These are phyloP conservation scores for Ridgeia piscesae DNA, from an alignment of 1,140 invertebrate genomes.

Conservation along the genomic window DNA sequence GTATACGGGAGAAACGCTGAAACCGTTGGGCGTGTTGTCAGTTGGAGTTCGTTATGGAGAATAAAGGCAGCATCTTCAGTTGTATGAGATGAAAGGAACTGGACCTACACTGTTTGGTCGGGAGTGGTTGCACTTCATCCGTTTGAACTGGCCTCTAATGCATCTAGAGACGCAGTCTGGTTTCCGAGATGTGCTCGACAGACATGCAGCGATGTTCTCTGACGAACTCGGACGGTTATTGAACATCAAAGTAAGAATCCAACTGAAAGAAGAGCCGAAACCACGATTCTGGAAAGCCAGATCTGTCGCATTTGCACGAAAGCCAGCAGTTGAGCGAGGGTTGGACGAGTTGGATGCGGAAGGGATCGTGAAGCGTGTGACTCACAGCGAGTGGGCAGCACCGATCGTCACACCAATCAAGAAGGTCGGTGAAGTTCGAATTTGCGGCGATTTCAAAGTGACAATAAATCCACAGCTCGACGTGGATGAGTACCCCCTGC, in stretches of 20 bases:
- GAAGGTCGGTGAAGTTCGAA: too few relatives aligned
- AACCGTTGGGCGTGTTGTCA: not conserved
- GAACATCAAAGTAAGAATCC: slow-evolving; percentile 27
- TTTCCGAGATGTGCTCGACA: not conserved
- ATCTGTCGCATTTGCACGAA: not conserved
- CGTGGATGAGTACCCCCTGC: too few relatives aligned
- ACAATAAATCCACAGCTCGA: too few relatives aligned
- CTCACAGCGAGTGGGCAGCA: too few relatives aligned
- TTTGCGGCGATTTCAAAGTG: too few relatives aligned
- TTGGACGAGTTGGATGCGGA: slow-evolving; percentile 1
- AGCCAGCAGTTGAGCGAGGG: not conserved
- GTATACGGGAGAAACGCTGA: slow-evolving; percentile 2
- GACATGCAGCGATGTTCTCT: slow-evolving; percentile 7
- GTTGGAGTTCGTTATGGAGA: not conserved
- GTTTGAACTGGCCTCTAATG: not conserved
- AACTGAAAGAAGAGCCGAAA: not conserved
- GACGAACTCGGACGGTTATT: slow-evolving; percentile 26
- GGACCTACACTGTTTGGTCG: slow-evolving; percentile 11
- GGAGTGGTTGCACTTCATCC: slow-evolving; percentile 3
- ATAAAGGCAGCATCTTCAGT: not conserved
- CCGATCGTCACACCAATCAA: too few relatives aligned
- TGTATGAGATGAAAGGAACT: not conserved
- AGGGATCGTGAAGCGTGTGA: too few relatives aligned
- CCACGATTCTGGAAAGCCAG: slow-evolving; percentile 10
- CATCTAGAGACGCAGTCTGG: not conserved